A percentile compares a stretch with the other conserved stretches of the same genome.
Conservation (phyloP, 2,113 vertebrate species). For the Myrmecobius fasciatus region DNA sequence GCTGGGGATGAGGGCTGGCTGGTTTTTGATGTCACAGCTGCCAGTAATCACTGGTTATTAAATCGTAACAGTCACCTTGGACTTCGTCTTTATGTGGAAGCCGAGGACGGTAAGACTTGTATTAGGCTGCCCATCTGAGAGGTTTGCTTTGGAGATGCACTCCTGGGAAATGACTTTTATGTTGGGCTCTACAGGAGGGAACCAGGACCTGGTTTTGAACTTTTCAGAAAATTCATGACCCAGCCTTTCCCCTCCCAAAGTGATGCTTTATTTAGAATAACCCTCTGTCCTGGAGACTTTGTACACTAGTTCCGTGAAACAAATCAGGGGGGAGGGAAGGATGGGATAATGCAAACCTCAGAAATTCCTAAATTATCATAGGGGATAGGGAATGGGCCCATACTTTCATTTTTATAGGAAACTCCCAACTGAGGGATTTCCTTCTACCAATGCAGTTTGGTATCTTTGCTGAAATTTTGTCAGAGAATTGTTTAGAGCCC, state of each 20-base stretch:
- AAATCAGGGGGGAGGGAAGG: neutral
- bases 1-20: conserved; percentile 94
- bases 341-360: neutral
- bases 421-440: neutral
- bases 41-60: conserved; percentile 92
- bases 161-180: neutral
- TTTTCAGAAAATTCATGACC: neutral
- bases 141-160: neutral
- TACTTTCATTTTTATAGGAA: neutral
- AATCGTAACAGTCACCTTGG: conserved; percentile 90
- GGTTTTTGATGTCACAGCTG: conserved; percentile 94
- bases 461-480: neutral
- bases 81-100: conserved; percentile 95
- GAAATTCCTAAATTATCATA: neutral
- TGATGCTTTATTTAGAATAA: neutral
- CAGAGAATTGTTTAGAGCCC: neutral
- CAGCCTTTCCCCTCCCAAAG: neutral
- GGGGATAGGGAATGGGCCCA: neutral
- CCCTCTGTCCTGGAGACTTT: neutral
- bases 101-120: conserved; percentile 88
- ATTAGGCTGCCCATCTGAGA: neutral
- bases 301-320: neutral
- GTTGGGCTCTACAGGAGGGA: neutral
- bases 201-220: neutral
- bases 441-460: neutral